phyloP scores from a whole-genome alignment of 2,113 vertebrate species.

The Pterocles gutturalis region DNA sequence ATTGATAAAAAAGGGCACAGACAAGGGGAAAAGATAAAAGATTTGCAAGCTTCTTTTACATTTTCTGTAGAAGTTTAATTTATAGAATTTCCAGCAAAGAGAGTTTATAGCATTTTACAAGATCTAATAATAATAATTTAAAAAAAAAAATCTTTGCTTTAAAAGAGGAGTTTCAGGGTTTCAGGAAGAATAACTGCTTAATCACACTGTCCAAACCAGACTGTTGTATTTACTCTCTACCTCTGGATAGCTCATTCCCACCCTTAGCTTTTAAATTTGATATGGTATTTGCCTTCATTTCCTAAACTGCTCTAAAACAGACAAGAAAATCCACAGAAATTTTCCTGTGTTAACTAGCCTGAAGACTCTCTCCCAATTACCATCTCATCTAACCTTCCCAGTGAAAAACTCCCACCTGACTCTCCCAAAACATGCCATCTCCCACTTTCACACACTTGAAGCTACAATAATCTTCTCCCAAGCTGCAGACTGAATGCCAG shows the following conservation, averaged over 20 bases:
- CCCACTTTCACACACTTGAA: slow-evolving; percentile 36
- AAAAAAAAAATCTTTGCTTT: background rate
- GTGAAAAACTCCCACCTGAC: background rate
- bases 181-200: background rate
- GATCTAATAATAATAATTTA: background rate
- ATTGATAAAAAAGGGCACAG: background rate
- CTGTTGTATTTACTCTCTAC: background rate
- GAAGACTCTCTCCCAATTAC: slow-evolving; percentile 27
- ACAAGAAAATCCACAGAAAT: background rate
- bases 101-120: background rate
- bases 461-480: slow-evolving; percentile 29
- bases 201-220: background rate
- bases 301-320: background rate
- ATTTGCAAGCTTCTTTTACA: background rate
- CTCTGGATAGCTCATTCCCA: background rate
- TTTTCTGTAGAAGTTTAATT: background rate
- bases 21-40: background rate
- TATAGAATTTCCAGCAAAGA: background rate
- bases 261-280: background rate
- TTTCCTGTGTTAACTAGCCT: slow-evolving; percentile 4
- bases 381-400: slow-evolving; percentile 17
- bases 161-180: background rate
- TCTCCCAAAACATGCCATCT: background rate
- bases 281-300: background rate
- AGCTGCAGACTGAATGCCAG: background rate